These are phyloP conservation scores for Standfussiana lucernea DNA, from an alignment of 2,888 invertebrate species.

Conservation along the genomic window DNA sequence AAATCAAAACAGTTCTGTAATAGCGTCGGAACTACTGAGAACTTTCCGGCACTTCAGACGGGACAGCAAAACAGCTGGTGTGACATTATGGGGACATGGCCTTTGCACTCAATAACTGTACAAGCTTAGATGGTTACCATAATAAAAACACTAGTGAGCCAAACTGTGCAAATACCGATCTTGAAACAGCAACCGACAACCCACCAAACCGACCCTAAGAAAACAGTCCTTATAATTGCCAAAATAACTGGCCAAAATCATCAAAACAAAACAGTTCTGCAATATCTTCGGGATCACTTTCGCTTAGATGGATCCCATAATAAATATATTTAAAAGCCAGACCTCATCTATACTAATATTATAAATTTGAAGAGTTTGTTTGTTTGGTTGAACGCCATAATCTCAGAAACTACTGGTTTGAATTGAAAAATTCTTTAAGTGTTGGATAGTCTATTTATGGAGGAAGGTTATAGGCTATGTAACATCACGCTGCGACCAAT, in stretches of 20 bases:
- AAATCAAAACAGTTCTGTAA: slow-evolving; percentile 17
- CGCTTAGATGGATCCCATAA: background rate
- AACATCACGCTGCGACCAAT: too few species aligned
- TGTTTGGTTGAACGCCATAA: too few species aligned
- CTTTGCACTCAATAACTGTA: background rate
- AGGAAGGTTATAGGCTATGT: too few species aligned
- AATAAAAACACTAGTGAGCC: background rate
- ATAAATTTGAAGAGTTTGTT: too few species aligned
- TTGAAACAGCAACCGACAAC: background rate
- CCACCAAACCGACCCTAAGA: background rate
- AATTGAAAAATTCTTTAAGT: too few species aligned
- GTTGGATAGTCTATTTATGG: too few species aligned
- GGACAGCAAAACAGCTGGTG: slow-evolving; percentile 32
- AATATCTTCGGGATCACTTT: background rate
- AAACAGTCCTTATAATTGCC: too few species aligned
- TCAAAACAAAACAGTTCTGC: too few species aligned
- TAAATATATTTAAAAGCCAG: background rate
- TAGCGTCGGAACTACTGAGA: slow-evolving; percentile 19
- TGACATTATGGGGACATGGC: slow-evolving; percentile 45
- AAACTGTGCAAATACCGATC: background rate
- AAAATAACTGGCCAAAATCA: too few species aligned
- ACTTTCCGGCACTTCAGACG: slow-evolving; percentile 47
- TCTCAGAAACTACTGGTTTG: too few species aligned
- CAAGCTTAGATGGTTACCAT: background rate
- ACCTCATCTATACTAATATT: too few species aligned